phyloP scores from a whole-genome alignment of 2,797 vertebrate species.

The Phoeniculus purpureus region DNA sequence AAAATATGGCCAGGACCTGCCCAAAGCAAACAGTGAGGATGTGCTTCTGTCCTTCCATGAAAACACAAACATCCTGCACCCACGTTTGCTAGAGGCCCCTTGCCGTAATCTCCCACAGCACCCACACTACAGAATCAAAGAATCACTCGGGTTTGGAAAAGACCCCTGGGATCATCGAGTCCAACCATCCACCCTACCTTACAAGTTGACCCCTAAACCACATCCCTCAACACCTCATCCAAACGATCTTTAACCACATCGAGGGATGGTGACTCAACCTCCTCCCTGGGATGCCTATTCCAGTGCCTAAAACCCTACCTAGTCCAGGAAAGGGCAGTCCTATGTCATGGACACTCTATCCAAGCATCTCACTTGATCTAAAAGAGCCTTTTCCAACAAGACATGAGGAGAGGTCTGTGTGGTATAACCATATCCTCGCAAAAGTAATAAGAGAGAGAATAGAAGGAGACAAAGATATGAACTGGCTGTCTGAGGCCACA shows the following conservation, averaged over 20 bases:
- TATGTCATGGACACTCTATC: too few relatives aligned
- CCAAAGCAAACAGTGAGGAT: neutral
- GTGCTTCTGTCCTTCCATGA: neutral
- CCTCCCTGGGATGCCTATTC: too few relatives aligned
- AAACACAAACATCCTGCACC: neutral
- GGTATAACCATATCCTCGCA: rapidly evolving
- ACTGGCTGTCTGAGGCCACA: neutral
- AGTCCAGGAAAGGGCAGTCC: neutral
- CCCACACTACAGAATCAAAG: neutral
- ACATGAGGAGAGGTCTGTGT: neutral
- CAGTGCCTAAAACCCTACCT: neutral
- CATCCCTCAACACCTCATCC: too few relatives aligned
- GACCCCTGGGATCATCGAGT: too few relatives aligned
- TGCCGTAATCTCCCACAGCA: neutral
- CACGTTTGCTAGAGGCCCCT: neutral
- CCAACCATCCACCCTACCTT: too few relatives aligned
- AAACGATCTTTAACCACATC: too few relatives aligned
- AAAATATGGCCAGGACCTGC: neutral
- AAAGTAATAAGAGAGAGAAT: neutral
- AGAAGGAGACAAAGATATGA: neutral
- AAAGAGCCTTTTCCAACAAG: neutral
- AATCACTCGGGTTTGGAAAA: too few relatives aligned
- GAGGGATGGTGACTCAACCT: too few relatives aligned
- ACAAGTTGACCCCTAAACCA: too few relatives aligned
- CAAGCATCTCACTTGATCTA: neutral